Conservation (phyloP, 2,113 vertebrate species). For the Archocentrus centrarchus region DNA sequence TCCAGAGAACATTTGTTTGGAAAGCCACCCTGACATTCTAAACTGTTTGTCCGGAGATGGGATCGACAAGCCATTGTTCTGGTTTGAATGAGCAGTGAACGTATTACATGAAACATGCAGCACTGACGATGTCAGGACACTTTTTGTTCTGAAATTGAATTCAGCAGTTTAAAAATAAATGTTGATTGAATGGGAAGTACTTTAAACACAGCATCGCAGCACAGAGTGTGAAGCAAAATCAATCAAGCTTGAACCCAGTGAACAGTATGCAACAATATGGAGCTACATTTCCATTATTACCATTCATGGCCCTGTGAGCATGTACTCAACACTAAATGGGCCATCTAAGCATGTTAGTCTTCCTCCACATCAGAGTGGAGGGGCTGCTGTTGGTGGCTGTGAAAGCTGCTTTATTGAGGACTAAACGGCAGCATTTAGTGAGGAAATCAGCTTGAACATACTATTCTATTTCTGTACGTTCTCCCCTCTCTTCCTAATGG, state of each 20-base stretch:
- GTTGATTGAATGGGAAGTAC: background rate
- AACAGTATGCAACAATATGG: slow-evolving; percentile 19
- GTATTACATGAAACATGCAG: background rate
- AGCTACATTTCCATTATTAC: slow-evolving; percentile 14
- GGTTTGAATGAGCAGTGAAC: background rate
- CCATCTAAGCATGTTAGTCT: slow-evolving; percentile 47
- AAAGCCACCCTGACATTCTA: slow-evolving; percentile 17
- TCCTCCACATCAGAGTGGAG: slow-evolving; percentile 40
- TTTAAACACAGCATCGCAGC: background rate
- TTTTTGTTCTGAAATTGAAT: background rate
- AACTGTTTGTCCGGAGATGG: slow-evolving; percentile 8
- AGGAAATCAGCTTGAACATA: slow-evolving; percentile 67
- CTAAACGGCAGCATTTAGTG: slow-evolving; percentile 66
- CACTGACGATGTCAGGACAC: background rate
- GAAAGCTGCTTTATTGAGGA: slow-evolving; percentile 56
- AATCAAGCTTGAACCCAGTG: background rate
- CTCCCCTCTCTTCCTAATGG: slow-evolving; percentile 66
- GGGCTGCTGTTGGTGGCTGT: slow-evolving; percentile 50
- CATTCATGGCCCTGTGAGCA: slow-evolving; percentile 19
- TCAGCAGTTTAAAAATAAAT: background rate
- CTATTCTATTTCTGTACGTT: slow-evolving; percentile 74
- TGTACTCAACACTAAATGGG: slow-evolving; percentile 5
- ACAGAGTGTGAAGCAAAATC: background rate
- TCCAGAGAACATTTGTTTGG: slow-evolving; percentile 48
- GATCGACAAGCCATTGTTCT: slow-evolving; percentile 1